Evolutionary conservation across 2,888 invertebrate genomes (phyloP), one percentile per base, ranked within the genome.

Genomic region (Lacanobia oleracea): DNA sequence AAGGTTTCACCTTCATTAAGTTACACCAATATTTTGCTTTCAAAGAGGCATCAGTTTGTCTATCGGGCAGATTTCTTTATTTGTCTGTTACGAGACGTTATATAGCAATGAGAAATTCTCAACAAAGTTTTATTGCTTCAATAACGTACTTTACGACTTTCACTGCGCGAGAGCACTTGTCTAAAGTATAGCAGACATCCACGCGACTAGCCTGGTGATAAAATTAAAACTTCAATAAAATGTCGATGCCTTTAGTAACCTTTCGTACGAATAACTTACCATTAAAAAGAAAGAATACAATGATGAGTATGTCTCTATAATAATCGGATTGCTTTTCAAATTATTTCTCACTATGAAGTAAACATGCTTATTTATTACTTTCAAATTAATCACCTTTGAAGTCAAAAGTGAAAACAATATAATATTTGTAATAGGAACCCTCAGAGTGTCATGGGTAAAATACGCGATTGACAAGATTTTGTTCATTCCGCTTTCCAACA

Each of bases 61-160:
- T 75, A 76, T 75, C 72, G 73, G 79, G 83, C 81, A 88, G 88
- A 87, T 88, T 88, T 79, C 80, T 89, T 90, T 90, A 90, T 91
- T 90, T 88, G 87, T 88, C 86, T 82, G 86, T 88, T 89, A 90
- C 87, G 88, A 88, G 88, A 89, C 87, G 89, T 89, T 91, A 90
- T 90, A 89, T 87, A 85, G 90, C 90, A 89, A 92, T 91, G 91
- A 90, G 93, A 91, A 93, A 93, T 94, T 93, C 91, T 91, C 90
- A 90, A 93, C 92, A 93, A 92, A 91, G 91, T 92, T 94, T 94
- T 94, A 95, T 91, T 86, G 86, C 92, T 91, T 89, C 92, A 94
- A 94, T 94, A 94, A 92, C 91, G 86, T 87, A 91, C 85, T 94
- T 94, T 94, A 95, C 91, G 93, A 93, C 88, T 85, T 87, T 87